Base-by-base conservation (phyloP, 1,140 invertebrate species). In the Drosophila seguyi region DNA sequence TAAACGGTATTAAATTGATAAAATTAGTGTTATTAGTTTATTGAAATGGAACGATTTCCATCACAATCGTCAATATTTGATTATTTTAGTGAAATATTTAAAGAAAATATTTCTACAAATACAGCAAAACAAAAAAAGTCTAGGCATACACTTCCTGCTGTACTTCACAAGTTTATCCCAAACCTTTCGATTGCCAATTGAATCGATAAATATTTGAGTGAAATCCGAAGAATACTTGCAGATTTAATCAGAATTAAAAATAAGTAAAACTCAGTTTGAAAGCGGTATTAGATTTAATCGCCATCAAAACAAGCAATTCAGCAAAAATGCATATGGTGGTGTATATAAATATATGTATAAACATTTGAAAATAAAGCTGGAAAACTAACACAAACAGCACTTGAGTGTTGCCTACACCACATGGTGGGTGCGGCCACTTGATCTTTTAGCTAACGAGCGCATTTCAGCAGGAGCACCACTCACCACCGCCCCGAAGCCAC, bases 401-500 rank as follows among this genome's bases (percentile, higher is more conserved):
- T 87, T 80, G 79, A 87, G 84, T 87, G 84, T 80, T 82, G 76
- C 75, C 72, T 79, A 76, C 66, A 69, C 50, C 63, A 57, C 67
- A 68, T 53, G 58, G 44, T 63, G 57, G 73, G 83, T 77, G 71
- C 63, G 71, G 84, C 80, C 84, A 87, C 84, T 87, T 87, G 84
- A 87, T 87, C 84, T 87, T 87, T 88, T 87, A 84, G 81, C 85
- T 90, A 90, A 90, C 85, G 85, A 90, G 85, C 85, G 79, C 81
- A 81, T 90, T 90, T 85, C 78, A 85, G 84, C 81, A 90, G 75
- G 47, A 73, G 48, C 61, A 71, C 74, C 47, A 63, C 59, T 75
- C 61, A 39, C 57, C 57, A 47, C 55, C 25, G 11, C 16, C 56
- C 45, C 42, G 25, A 73, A 48, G 56, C 57, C 59, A 55, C 67